Percentiles rank a stretch among this genome's conserved stretches.
These are phyloP conservation scores for Eriocheir sinensis DNA, from an alignment of 1,140 invertebrate species.

Conservation along the genomic window DNA sequence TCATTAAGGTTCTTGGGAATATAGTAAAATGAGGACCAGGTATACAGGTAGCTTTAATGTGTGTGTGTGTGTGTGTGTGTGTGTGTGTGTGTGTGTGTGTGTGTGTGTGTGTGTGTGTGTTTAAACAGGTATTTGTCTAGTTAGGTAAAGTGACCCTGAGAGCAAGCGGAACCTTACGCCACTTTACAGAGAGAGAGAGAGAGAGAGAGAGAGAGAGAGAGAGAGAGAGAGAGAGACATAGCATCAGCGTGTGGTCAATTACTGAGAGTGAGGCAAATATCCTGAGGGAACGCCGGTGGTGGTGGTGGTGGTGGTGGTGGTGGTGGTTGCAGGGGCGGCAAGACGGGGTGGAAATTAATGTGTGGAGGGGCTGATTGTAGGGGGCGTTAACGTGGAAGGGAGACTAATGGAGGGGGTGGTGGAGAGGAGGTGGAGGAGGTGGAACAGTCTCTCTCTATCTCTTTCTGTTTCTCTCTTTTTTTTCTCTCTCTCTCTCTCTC, in stretches of 20 bases:
- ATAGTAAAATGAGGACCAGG: too few species aligned
- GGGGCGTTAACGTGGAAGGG: neutral
- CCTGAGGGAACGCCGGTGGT: neutral
- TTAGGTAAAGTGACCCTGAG: too few species aligned
- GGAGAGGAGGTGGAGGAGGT: neutral
- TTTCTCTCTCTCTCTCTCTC: conserved; percentile 22
- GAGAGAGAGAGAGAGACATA: conserved; percentile 45
- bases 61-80: conserved; percentile 41
- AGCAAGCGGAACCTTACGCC: too few species aligned
- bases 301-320: neutral
- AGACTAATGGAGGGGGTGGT: neutral
- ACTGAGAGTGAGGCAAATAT: conserved; percentile 39
- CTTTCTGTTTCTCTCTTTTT: neutral
- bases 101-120: too few species aligned
- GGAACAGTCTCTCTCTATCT: neutral
- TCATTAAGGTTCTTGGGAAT: too few species aligned
- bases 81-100: neutral
- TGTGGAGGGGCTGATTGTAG: neutral
- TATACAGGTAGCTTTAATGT: too few species aligned
- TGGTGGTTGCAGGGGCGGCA: neutral
- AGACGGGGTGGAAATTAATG: neutral
- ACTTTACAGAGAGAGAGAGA: conserved; percentile 23
- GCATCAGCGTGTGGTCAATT: conserved; percentile 31
- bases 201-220: conserved; percentile 53
- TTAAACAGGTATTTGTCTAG: too few species aligned